phyloP scores from a whole-genome alignment of 2,797 vertebrate genomes.

The Gila robusta region DNA sequence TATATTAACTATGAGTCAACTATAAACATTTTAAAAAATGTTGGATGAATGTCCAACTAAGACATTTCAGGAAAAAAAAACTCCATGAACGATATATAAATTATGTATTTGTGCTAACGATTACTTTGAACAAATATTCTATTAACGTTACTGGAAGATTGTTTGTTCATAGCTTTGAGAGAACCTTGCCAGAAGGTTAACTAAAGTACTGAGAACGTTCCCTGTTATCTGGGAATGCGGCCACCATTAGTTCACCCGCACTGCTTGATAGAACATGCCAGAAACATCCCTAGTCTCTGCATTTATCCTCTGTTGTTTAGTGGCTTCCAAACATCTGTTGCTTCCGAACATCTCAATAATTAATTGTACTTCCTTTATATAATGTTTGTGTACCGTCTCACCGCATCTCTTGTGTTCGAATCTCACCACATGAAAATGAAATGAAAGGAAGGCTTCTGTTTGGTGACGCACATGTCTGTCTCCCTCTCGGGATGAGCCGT shows the following conservation, averaged over 20 bases:
- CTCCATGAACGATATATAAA: no score
- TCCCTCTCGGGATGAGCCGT: constrained; percentile 33
- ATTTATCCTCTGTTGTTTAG: constrained; percentile 44
- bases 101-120: background rate
- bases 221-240: constrained; percentile 17
- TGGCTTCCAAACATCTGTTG: constrained; percentile 70
- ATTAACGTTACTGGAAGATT: background rate
- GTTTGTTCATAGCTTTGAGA: background rate
- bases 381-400: background rate
- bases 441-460: constrained; percentile 30
- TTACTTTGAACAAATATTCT: background rate
- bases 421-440: constrained; percentile 3
- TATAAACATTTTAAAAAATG: no score
- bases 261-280: background rate
- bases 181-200: background rate
- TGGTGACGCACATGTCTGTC: constrained; percentile 27
- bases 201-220: background rate
- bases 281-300: constrained; percentile 33
- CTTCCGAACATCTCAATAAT: constrained; percentile 40
- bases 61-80: no score
- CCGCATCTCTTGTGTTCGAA: constrained; percentile 4
- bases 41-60: no score
- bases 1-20: background rate
- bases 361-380: constrained; percentile 33
- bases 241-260: background rate